phyloP scores from a whole-genome alignment of 2,888 invertebrate species.

The Trichacis sp. region DNA sequence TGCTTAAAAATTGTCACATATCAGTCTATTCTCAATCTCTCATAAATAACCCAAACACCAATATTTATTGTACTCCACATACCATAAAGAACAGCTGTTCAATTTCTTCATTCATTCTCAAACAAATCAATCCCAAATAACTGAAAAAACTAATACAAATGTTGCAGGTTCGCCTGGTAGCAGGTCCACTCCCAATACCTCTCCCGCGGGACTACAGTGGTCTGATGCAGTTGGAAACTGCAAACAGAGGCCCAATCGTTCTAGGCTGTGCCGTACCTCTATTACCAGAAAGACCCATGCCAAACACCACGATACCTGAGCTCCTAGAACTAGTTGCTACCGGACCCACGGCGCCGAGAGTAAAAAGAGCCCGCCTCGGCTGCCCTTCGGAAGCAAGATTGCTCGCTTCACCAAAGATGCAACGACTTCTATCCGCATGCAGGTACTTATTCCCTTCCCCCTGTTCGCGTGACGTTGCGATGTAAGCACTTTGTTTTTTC shows the following conservation, averaged over 20 bases:
- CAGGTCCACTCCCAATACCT: conserved; percentile 64
- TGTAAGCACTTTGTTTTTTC: conserved; percentile 35
- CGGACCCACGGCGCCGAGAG: conserved; percentile 63
- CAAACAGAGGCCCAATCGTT: conserved; percentile 67
- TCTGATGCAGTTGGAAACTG: conserved; percentile 66
- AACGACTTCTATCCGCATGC: conserved; percentile 68
- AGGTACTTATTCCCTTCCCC: conserved; percentile 49
- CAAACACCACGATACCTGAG: conserved; percentile 60
- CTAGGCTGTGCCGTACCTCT: conserved; percentile 69
- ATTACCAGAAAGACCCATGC: conserved; percentile 61
- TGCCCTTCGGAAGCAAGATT: conserved; percentile 67
- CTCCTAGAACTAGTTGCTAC: conserved; percentile 63
- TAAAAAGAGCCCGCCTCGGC: conserved; percentile 61
- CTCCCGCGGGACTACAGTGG: conserved; percentile 69
- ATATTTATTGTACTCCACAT: too few relatives aligned
- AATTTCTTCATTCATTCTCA: too few relatives aligned
- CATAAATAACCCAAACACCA: too few relatives aligned
- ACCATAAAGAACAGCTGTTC: too few relatives aligned
- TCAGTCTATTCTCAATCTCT: too few relatives aligned
- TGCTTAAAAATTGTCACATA: too few relatives aligned
- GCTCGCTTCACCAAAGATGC: conserved; percentile 69
- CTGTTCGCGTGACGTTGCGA: not conserved
- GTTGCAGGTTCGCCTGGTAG: conserved; percentile 68
- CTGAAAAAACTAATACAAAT: too few relatives aligned
- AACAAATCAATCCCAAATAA: too few relatives aligned